Conservation (phyloP, 2,113 vertebrate genomes). For the Smithornis capensis region DNA sequence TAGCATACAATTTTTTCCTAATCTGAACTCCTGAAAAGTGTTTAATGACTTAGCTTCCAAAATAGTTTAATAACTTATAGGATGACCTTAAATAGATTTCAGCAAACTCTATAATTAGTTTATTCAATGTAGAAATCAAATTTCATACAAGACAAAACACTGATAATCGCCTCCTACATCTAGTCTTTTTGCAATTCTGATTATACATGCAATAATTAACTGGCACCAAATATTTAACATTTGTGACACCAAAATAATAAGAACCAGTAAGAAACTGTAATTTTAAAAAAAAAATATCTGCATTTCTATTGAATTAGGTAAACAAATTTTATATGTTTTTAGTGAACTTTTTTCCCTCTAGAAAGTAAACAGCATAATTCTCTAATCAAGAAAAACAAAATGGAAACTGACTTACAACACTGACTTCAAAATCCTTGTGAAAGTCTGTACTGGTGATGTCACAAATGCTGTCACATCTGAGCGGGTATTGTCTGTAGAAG, state of each 20-base stretch:
- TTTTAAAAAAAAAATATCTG: constrained; percentile 15
- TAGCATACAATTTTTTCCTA: neutral
- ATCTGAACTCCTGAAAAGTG: neutral
- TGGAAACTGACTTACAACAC: constrained; percentile 34
- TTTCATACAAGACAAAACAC: neutral
- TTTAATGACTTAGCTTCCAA: neutral
- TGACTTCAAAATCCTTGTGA: constrained; percentile 55
- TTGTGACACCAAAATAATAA: constrained; percentile 52
- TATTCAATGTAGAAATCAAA: neutral
- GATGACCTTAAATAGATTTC: neutral
- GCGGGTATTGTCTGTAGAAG: constrained; percentile 38
- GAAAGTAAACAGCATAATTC: constrained; percentile 13
- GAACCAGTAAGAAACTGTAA: neutral
- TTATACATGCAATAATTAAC: neutral
- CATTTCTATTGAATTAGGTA: neutral
- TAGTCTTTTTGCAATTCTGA: constrained; percentile 16
- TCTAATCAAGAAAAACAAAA: constrained; percentile 35
- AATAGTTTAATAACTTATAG: neutral
- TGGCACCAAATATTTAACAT: constrained; percentile 30
- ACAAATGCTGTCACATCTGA: constrained; percentile 62
- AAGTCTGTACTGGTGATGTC: constrained; percentile 60
- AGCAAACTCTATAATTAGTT: neutral
- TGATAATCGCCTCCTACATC: neutral
- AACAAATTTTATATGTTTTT: neutral
- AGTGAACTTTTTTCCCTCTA: neutral